Evolutionary conservation across 92 coral and sea anemone genomes (phyloP), one percentile per base, ranked within the genome.

Genomic region (Ricordea florida): DNA sequence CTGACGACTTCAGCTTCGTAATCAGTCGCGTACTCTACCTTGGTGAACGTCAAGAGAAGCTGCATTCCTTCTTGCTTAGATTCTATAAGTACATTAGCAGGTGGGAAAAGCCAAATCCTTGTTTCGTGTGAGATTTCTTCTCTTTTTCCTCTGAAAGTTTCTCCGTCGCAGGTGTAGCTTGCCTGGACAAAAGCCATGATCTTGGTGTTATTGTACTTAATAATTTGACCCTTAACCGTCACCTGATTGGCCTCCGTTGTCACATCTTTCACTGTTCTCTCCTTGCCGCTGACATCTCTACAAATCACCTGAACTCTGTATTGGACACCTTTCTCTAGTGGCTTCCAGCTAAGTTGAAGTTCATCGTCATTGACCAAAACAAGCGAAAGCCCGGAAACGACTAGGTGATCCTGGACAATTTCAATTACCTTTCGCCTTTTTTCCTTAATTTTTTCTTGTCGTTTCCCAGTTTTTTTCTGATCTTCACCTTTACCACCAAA

Each of bases 1-100:
- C 48, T 21, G 24, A 61, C 13, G 1, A 61, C 21, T 61, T 61
- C 68, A 37, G 49, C 68, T 61, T 61, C 41, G 68, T 61, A 61
- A 22, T 40, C 68, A 18, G 13, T 23, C 0, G 68, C 51, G 17
- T 37, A 40, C 28, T 61, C 11, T 1, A 61, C 68, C 26, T 61
- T 31, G 27, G 68, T 21, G 22, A 61, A 61, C 13, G 13, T 37
- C 4, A 61, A 31, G 15, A 37, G 22, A 5, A 61, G 10, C 68
- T 61, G 48, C 45, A 32, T 36, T 61, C 68, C 68, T 1, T 38
- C 35, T 5, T 25, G 68, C 35, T 41, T 61, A 4, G 68, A 61
- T 13, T 61, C 49, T 20, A 36, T n/a, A 2, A 37, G 22, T 14
- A 61, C 30, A 23, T 23, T 25, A 5, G 68, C 37, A 16, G 68